phyloP scores from a whole-genome alignment of 1,140 invertebrate species.

The Goniozus legneri region DNA sequence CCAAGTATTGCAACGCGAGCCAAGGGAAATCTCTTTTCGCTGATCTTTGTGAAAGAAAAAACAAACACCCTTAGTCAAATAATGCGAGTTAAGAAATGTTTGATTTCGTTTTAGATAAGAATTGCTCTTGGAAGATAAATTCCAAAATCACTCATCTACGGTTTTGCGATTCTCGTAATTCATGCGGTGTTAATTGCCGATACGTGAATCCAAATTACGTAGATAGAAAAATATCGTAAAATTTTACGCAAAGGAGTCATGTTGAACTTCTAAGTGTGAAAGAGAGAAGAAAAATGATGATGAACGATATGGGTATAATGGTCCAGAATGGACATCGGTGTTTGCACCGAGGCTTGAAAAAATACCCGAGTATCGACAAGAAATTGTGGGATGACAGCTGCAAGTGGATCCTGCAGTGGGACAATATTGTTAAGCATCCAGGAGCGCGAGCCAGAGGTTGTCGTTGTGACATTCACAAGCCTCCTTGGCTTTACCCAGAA shows the following conservation, averaged over 20 bases:
- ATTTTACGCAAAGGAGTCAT: not conserved
- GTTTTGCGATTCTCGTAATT: too few relatives aligned
- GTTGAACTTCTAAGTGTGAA: not conserved
- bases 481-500: slow-evolving; percentile 45
- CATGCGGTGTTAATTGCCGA: too few relatives aligned
- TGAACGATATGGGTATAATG: slow-evolving; percentile 33
- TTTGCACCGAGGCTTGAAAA: slow-evolving; percentile 41
- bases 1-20: too few relatives aligned
- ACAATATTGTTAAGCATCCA: slow-evolving; percentile 57
- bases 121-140: too few relatives aligned
- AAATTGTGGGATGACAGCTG: slow-evolving; percentile 55
- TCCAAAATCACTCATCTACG: too few relatives aligned
- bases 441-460: slow-evolving; percentile 50
- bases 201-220: too few relatives aligned
- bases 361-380: slow-evolving; percentile 51
- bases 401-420: slow-evolving; percentile 58
- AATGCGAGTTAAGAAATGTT: too few relatives aligned
- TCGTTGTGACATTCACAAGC: slow-evolving; percentile 50
- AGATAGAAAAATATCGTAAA: too few relatives aligned
- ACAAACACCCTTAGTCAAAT: too few relatives aligned
- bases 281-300: slow-evolving; percentile 12
- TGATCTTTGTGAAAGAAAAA: too few relatives aligned
- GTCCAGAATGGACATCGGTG: slow-evolving; percentile 38
- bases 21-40: too few relatives aligned
- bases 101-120: too few relatives aligned